Base-by-base conservation (phyloP, 2,888 invertebrate genomes). In the Agrochola lota region DNA sequence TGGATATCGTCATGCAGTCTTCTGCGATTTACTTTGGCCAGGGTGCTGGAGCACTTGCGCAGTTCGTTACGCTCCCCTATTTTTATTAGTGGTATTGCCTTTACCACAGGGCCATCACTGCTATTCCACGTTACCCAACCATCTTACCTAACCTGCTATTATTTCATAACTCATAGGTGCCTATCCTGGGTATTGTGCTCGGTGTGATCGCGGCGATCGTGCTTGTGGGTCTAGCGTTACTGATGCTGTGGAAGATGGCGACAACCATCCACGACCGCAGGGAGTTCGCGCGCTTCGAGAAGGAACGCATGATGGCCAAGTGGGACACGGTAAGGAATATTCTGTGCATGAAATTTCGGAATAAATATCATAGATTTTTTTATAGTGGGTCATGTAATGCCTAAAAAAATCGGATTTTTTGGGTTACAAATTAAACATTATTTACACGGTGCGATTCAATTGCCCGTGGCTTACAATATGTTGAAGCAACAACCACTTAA, bases 121-220 rank as follows among this genome's bases (percentile, higher is more conserved):
- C 60, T 60, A 30, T 20, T 20, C 62, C 35, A 30, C 60, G 30
- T 17, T 59, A 59, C 12, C 57, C 57, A 59, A 59, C 59, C 57
- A 17, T 26, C 64, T 11, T n/a, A 20, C 26, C 40, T 75, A 77
- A 77, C 26, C 40, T 35, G 73, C 79, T 73, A 52, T 46, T 77
- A 68, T 81, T 57, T 71, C 55, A 71, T 55, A 15, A 70, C 77
- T 72, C 73, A 15, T 80, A 98, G 97, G 98, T 97, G 55, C 98
- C 98, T 84, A 97, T 98, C 93, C 95, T 98, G 81, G 98, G 98
- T 73, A 99, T 99, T 89, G 98, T 99, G 11, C 96, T 99, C 85
- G 99, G 99, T 52, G 99, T 99, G 74, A 99, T 99, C 88, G 99
- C 98, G 1, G 99, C 99, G 12, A 99, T 99, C 87, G 99, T 99